Conservation (phyloP, 2,888 invertebrate genomes). For the Choristoneura rosaceana region DNA sequence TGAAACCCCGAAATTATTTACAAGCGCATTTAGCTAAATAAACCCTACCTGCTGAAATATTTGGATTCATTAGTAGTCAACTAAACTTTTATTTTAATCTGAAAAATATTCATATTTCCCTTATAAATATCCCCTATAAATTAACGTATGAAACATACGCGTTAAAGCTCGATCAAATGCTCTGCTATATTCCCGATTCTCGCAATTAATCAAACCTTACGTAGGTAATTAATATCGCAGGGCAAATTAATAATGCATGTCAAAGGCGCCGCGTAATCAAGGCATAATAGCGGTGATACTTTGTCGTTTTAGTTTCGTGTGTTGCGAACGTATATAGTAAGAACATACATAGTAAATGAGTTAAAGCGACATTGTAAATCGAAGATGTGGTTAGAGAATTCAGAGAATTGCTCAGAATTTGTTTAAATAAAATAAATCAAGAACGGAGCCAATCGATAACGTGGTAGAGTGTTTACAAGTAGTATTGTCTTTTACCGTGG, state of each 20-base stretch:
- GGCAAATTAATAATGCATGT: slow-evolving; percentile 17
- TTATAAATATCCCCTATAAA: not conserved
- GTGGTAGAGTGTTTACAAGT: too few relatives aligned
- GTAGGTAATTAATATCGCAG: slow-evolving; percentile 12
- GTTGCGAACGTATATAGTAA: not conserved
- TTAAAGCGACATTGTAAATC: not conserved
- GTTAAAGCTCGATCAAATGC: not conserved
- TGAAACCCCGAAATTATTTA: too few relatives aligned
- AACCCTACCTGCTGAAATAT: too few relatives aligned
- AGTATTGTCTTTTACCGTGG: too few relatives aligned
- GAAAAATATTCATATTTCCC: too few relatives aligned
- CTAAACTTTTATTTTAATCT: too few relatives aligned
- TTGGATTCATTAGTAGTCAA: too few relatives aligned
- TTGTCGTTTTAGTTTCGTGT: not conserved
- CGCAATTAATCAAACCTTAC: slow-evolving; percentile 15
- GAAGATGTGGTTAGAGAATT: too few relatives aligned
- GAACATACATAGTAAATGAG: not conserved
- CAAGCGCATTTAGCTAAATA: too few relatives aligned
- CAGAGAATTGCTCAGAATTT: too few relatives aligned
- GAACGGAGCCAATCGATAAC: too few relatives aligned
- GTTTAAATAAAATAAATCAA: too few relatives aligned
- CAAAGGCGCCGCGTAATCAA: slow-evolving; percentile 12
- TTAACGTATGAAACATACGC: not conserved
- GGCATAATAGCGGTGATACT: not conserved
- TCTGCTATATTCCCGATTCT: slow-evolving; percentile 1